phyloP scores from a whole-genome alignment of 2,797 vertebrate genomes.

The Cirrhinus molitorella region DNA sequence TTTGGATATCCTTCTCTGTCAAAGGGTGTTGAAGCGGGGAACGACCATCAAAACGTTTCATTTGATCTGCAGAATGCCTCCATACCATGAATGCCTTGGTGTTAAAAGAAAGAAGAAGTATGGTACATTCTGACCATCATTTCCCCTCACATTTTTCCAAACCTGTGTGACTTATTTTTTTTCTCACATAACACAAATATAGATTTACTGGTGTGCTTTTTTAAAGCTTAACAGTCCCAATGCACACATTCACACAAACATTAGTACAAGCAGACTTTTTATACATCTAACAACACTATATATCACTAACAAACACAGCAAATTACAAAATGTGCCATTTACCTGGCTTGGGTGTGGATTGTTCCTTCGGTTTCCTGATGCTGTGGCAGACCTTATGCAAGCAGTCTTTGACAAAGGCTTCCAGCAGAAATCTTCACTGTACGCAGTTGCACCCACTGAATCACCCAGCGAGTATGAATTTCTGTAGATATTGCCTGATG shows the following conservation, averaged over 20 bases:
- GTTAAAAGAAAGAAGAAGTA: slow-evolving; percentile 35
- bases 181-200: background rate
- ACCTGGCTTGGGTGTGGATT: slow-evolving; percentile 78
- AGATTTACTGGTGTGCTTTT: background rate
- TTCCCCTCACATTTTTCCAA: background rate
- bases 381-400: slow-evolving; percentile 65
- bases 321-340: slow-evolving; percentile 49
- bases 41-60: slow-evolving; percentile 47
- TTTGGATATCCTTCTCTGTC: slow-evolving; percentile 67
- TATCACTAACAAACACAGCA: background rate
- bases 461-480: slow-evolving; percentile 70
- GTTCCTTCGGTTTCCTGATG: slow-evolving; percentile 70
- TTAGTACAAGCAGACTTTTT: background rate
- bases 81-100: slow-evolving; percentile 76
- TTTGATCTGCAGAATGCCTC: slow-evolving; percentile 69
- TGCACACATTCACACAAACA: background rate
- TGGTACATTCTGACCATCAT: too few relatives aligned
- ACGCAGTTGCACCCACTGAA: slow-evolving; percentile 74
- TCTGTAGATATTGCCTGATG: slow-evolving; percentile 68
- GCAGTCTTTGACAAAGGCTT: slow-evolving; percentile 75
- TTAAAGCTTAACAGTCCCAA: background rate
- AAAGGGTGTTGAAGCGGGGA: slow-evolving; percentile 60
- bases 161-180: background rate
- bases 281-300: too few relatives aligned
- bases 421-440: slow-evolving; percentile 80